Percentiles rank a stretch among this genome's conserved stretches.
Conservation (phyloP, 2,113 vertebrate genomes). For the Nyctereutes procyonoides region DNA sequence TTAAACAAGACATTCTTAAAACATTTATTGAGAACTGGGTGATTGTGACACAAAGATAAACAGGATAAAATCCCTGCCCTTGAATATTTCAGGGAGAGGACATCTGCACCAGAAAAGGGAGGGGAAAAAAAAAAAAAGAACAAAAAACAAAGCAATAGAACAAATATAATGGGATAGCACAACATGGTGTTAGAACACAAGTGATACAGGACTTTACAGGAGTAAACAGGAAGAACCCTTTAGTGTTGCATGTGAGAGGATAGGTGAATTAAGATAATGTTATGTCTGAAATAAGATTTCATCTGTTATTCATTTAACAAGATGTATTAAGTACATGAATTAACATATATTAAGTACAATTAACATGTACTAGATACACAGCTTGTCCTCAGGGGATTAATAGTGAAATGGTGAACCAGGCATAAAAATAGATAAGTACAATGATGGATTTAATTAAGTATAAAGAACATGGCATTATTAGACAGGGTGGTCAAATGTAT, state of each 20-base stretch:
- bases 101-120: neutral
- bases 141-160: neutral
- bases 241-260: neutral
- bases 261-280: neutral
- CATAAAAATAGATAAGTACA: neutral
- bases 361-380: neutral
- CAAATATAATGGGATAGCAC: neutral
- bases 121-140: no score
- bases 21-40: conserved; percentile 45
- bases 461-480: neutral
- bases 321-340: neutral
- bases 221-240: neutral
- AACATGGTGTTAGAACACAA: neutral
- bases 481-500: neutral
- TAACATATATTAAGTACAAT: neutral
- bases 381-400: neutral
- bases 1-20: conserved; percentile 51
- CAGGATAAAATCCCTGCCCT: conserved; percentile 17
- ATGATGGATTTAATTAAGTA: neutral
- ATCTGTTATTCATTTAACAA: neutral
- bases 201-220: neutral
- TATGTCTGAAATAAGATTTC: neutral
- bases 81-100: conserved; percentile 35
- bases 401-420: neutral
- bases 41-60: neutral